phyloP scores from a whole-genome alignment of 2,113 vertebrate genomes.

The Seriola quinqueradiata region DNA sequence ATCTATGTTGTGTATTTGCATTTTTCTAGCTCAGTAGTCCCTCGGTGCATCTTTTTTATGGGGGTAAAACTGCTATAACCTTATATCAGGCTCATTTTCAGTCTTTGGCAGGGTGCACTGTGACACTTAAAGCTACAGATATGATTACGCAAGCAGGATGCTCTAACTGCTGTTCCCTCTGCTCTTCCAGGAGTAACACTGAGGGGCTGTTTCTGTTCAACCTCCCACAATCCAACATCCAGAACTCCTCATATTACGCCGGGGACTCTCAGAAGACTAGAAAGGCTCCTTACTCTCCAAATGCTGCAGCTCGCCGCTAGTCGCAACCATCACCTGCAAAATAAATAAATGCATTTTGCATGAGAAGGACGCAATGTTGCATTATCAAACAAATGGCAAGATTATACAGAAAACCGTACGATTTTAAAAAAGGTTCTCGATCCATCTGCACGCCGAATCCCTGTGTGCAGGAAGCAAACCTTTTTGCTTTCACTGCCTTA shows the following conservation, averaged over 20 bases:
- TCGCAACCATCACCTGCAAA: constrained; percentile 85
- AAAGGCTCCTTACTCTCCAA: constrained; percentile 73
- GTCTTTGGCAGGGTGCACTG: constrained; percentile 4
- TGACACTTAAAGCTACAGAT: constrained; percentile 4
- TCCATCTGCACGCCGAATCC: constrained; percentile 86
- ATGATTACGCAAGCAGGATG: constrained; percentile 21
- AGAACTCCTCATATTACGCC: constrained; percentile 53
- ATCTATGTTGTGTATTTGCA: constrained; percentile 33
- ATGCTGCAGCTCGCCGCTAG: constrained; percentile 88
- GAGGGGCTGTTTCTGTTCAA: constrained; percentile 82
- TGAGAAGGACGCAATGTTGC: constrained; percentile 88
- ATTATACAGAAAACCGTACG: constrained; percentile 76
- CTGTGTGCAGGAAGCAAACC: constrained; percentile 61
- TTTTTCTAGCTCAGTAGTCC: constrained; percentile 4
- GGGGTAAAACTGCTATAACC: background rate
- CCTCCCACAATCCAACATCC: constrained; percentile 81
- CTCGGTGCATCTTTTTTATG: constrained; percentile 3
- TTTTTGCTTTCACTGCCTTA: constrained; percentile 81
- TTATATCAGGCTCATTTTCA: constrained; percentile 7
- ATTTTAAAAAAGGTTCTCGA: constrained; percentile 83
- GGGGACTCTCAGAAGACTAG: constrained; percentile 65
- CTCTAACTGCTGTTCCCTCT: constrained; percentile 69
- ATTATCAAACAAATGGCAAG: constrained; percentile 77
- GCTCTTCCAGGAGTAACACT: constrained; percentile 88
- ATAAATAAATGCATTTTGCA: constrained; percentile 87